A percentile compares a stretch with the other conserved stretches of the same genome.
phyloP scores from a whole-genome alignment of 2,888 invertebrate genomes.

The Dryobota labecula region DNA sequence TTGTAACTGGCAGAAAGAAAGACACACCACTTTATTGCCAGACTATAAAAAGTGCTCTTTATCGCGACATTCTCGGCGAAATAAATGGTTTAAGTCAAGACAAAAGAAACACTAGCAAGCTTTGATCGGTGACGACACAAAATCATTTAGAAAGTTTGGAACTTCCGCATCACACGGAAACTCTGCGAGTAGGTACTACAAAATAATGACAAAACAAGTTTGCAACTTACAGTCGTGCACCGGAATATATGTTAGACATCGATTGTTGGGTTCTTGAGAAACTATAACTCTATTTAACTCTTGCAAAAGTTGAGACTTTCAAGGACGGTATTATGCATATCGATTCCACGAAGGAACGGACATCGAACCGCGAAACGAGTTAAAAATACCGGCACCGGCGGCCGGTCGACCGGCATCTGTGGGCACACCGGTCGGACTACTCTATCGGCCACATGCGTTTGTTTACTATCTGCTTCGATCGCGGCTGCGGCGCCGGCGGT shows the following conservation, averaged over 20 bases:
- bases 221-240: slow-evolving; percentile 80
- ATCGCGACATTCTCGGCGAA: slow-evolving; percentile 75
- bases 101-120: slow-evolving; percentile 69
- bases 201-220: slow-evolving; percentile 77
- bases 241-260: slow-evolving; percentile 71
- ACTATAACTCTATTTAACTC: slow-evolving; percentile 77
- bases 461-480: slow-evolving; percentile 87
- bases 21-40: slow-evolving; percentile 75
- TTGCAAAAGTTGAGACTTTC: slow-evolving; percentile 80
- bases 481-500: slow-evolving; percentile 72
- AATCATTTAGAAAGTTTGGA: slow-evolving; percentile 78
- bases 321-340: slow-evolving; percentile 89
- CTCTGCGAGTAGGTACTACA: slow-evolving; percentile 67
- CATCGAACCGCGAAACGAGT: slow-evolving; percentile 90
- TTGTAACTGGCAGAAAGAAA: slow-evolving; percentile 72
- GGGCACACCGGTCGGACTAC: slow-evolving; percentile 88
- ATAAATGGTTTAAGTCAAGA: slow-evolving; percentile 73
- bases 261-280: slow-evolving; percentile 70
- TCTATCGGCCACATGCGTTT: slow-evolving; percentile 88
- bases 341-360: slow-evolving; percentile 87
- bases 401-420: slow-evolving; percentile 87
- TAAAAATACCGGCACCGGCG: slow-evolving; percentile 88
- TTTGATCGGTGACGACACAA: slow-evolving; percentile 73
- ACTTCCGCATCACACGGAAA: slow-evolving; percentile 70
- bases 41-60: slow-evolving; percentile 80